Evolutionary conservation across 2,888 invertebrate species (phyloP).

Genomic region (Eupithecia centaureata): DNA sequence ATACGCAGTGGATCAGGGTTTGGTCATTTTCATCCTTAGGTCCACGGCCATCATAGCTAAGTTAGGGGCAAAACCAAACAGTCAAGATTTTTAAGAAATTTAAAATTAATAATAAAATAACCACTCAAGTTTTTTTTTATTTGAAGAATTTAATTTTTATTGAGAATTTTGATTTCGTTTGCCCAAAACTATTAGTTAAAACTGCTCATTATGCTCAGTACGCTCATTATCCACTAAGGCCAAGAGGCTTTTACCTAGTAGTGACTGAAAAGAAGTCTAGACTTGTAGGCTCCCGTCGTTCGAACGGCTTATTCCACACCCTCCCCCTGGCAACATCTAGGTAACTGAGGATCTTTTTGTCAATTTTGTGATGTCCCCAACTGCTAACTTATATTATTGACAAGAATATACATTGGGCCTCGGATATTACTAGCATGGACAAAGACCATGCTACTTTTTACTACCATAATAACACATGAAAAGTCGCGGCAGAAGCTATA

Average conservation of each 20-base stretch:
- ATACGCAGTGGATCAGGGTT: not conserved
- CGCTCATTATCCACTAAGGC: not conserved
- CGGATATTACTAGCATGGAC: too few relatives aligned
- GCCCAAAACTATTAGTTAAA: not conserved
- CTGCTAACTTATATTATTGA: too few relatives aligned
- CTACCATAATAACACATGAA: too few relatives aligned
- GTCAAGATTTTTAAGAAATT: not conserved
- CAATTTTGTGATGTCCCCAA: not conserved
- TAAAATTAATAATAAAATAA: too few relatives aligned
- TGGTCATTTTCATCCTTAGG: not conserved
- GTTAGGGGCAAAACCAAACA: not conserved
- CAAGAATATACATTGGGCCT: too few relatives aligned
- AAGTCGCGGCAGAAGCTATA: too few relatives aligned
- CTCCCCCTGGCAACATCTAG: not conserved
- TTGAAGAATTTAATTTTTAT: too few relatives aligned
- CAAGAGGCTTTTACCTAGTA: not conserved
- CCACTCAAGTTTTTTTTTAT: not conserved
- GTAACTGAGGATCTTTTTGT: not conserved
- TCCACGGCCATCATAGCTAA: not conserved
- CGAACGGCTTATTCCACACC: too few relatives aligned
- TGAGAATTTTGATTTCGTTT: too few relatives aligned
- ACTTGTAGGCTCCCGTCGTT: constrained; percentile 1
- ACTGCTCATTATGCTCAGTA: not conserved
- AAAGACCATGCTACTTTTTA: too few relatives aligned
- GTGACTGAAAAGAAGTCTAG: not conserved